Evolutionary conservation across 2,113 vertebrate species (phyloP).

Genomic region (Todiramphus chloris): DNA sequence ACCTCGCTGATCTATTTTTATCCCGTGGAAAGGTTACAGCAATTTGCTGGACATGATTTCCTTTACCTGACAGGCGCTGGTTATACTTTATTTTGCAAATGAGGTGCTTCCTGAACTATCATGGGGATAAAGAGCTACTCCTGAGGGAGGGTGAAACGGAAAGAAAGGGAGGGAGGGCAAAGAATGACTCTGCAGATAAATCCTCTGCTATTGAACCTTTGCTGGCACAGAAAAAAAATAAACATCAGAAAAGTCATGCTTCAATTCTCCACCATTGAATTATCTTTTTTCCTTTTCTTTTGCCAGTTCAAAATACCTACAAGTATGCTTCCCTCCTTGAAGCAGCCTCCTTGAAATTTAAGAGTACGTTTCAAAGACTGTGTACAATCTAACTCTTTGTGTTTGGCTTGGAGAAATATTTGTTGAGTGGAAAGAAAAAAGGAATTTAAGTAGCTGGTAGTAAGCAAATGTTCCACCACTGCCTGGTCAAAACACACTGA

Average conservation of each 20-base stretch:
- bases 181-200: conserved; percentile 22
- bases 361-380: conserved; percentile 16
- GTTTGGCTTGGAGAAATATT: conserved; percentile 30
- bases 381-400: conserved; percentile 10
- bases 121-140: neutral
- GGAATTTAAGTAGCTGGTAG: neutral
- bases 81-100: conserved; percentile 17
- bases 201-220: conserved; percentile 22
- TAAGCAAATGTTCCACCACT: neutral
- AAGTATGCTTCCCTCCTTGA: conserved; percentile 24
- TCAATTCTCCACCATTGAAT: conserved; percentile 4
- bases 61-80: neutral
- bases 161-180: neutral
- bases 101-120: neutral
- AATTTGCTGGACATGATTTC: neutral
- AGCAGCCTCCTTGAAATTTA: conserved; percentile 21
- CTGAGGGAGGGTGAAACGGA: neutral
- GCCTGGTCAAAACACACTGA: neutral
- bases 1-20: neutral
- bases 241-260: conserved; percentile 47
- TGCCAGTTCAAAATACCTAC: conserved; percentile 8
- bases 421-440: neutral
- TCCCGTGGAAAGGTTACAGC: neutral
- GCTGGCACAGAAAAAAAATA: conserved; percentile 11
- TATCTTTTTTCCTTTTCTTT: conserved; percentile 40